Evolutionary conservation across 2,888 invertebrate species (phyloP).

Genomic region (Lissonota sp.): DNA sequence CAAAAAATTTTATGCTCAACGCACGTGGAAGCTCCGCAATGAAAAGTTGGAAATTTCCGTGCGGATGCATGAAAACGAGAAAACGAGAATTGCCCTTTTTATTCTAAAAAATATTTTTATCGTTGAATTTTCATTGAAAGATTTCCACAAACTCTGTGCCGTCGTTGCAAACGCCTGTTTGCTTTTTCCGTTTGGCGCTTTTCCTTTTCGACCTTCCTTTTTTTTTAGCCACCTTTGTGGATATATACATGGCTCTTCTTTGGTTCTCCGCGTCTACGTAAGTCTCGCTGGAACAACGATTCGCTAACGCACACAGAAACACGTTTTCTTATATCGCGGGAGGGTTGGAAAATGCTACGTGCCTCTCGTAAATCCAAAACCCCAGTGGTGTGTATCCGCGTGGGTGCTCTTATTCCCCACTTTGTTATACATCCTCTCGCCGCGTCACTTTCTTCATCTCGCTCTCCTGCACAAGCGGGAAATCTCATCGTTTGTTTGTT

Average conservation of each 20-base stretch:
- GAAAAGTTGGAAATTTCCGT: no score
- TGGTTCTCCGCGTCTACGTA: conserved; percentile 43
- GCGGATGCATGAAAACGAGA: no score
- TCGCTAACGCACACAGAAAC: conserved; percentile 2
- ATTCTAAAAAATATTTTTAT: neutral
- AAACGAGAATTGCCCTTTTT: neutral
- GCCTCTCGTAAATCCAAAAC: conserved; percentile 58
- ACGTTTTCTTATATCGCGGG: neutral
- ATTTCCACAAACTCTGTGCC: neutral
- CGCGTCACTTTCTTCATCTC: conserved; percentile 1
- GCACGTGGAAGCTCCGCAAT: no score
- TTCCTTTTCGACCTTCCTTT: conserved; percentile 12
- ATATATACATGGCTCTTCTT: conserved; percentile 31
- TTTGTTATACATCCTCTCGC: conserved; percentile 29
- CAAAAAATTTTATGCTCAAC: no score
- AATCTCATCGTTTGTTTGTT: conserved; percentile 59
- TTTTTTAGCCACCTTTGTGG: conserved; percentile 25
- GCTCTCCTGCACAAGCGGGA: conserved; percentile 8
- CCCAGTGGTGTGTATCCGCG: conserved; percentile 35
- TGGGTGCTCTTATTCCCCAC: conserved; percentile 51
- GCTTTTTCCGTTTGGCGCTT: conserved; percentile 36
- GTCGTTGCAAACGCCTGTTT: conserved; percentile 23
- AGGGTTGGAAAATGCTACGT: conserved; percentile 47
- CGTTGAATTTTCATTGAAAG: neutral
- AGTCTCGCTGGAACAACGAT: conserved; percentile 39